Evolutionary conservation across 2,113 vertebrate species (phyloP), one percentile per base, ranked within the genome.

Genomic region (Stigmatopora nigra): DNA sequence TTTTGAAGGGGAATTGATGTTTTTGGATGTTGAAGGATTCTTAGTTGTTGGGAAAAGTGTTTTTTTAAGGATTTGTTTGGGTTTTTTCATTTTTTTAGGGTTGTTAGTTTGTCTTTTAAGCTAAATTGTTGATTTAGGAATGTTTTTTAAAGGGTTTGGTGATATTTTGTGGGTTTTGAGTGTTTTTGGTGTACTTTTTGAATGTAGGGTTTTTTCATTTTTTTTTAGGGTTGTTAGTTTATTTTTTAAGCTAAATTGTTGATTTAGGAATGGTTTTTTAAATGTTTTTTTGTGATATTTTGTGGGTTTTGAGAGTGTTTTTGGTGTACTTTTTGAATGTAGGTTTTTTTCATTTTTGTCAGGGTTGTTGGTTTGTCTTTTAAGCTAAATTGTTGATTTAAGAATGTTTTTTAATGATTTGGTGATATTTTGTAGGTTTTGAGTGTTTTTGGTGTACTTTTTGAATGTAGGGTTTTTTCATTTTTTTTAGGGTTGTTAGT

Each of bases 1-100:
- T 46, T 78, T 89, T 85, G 83, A 87, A 90, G 85, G 76, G 84
- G 76, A 67, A 83, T 68, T 84, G 76, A 74, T 83, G 56, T 14
- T 58, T 77, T 78, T 68, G 61, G 73, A 61, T 48, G 61, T 49
- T 78, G 1, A 31, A 3, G 25, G 3, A 31, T n/a, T n/a, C n/a
- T n/a, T n/a, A n/a, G 25, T 31, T 31, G 2, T 31, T 31, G 25
- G 4, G 2, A 72, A 20, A 78, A 75, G 68, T 72, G 67, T 25
- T 14, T 17, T 1, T 67, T 64, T 72, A 63, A 79, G 64, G 69
- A 78, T 52, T 15, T 6, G 61, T 47, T 56, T 52, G 45, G 38
- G 70, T 0, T 22, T 19, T 45, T 53, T 74, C 13, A 13, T 25
- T 73, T 45, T 46, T 2, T 17, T 52, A 5, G 25, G 25, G 25